Conservation (phyloP, 1,140 invertebrate genomes). For the Bombus fervidus region DNA sequence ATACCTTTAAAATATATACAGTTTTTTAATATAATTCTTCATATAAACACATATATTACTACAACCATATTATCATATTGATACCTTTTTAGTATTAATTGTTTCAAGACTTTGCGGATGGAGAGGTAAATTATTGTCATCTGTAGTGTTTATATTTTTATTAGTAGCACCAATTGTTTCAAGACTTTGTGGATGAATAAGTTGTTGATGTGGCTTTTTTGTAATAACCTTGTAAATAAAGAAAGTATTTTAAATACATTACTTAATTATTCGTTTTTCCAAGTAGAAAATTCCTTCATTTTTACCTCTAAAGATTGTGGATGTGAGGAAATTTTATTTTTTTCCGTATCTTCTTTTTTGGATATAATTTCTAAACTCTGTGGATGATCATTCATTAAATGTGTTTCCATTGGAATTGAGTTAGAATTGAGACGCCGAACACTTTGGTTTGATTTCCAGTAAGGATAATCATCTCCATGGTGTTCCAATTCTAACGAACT, state of each 20-base stretch:
- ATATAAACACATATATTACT: background rate
- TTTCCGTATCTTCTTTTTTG: slow-evolving; percentile 78
- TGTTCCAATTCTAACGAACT: slow-evolving; percentile 79
- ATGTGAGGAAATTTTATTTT: slow-evolving; percentile 81
- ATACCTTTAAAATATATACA: slow-evolving; percentile 66
- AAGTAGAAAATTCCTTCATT: background rate
- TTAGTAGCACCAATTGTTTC: slow-evolving; percentile 80
- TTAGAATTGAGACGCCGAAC: slow-evolving; percentile 75
- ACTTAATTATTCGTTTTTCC: background rate
- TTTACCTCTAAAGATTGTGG: slow-evolving; percentile 79
- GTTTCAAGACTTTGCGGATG: slow-evolving; percentile 81
- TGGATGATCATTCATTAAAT: slow-evolving; percentile 76
- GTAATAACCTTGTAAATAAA: slow-evolving; percentile 75
- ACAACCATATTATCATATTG: background rate
- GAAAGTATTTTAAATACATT: background rate
- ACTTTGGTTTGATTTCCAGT: slow-evolving; percentile 79
- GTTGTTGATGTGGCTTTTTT: slow-evolving; percentile 78
- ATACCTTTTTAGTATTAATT: slow-evolving; percentile 80
- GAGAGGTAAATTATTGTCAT: slow-evolving; percentile 81
- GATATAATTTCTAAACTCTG: slow-evolving; percentile 81
- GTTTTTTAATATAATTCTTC: slow-evolving; percentile 26
- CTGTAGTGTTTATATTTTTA: slow-evolving; percentile 77
- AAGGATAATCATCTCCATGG: slow-evolving; percentile 75
- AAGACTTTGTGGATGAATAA: slow-evolving; percentile 80
- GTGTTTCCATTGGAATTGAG: slow-evolving; percentile 77